Evolutionary conservation across 2,797 vertebrate species (phyloP).

Genomic region (Lepus townsendii): DNA sequence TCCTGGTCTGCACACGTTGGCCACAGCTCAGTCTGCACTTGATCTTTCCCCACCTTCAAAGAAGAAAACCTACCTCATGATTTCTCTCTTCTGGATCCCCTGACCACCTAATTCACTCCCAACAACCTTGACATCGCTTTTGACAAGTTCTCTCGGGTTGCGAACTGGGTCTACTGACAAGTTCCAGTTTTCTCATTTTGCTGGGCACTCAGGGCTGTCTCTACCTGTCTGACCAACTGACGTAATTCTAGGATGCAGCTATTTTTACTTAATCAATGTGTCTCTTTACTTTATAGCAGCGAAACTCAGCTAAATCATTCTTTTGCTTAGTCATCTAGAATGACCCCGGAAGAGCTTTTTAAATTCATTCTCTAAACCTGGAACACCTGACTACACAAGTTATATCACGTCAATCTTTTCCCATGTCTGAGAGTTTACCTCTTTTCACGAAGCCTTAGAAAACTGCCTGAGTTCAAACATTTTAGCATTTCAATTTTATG

Average conservation of each 20-base stretch:
- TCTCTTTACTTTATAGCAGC: constrained; percentile 38
- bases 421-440: constrained; percentile 21
- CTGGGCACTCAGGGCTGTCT: neutral
- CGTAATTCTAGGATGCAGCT: neutral
- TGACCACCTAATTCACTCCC: constrained; percentile 51
- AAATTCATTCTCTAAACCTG: constrained; percentile 22
- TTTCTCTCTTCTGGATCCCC: constrained; percentile 75
- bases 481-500: neutral
- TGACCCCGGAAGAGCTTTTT: constrained; percentile 5
- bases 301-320: constrained; percentile 44
- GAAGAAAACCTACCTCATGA: constrained; percentile 86
- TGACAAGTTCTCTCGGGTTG: neutral
- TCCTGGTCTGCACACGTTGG: constrained; percentile 84
- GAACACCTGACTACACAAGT: constrained; percentile 5
- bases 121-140: neutral
- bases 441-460: constrained; percentile 38
- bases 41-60: constrained; percentile 85
- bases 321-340: constrained; percentile 24
- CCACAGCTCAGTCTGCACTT: constrained; percentile 85
- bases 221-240: constrained; percentile 17
- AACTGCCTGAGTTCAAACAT: neutral
- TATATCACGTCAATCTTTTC: constrained; percentile 42
- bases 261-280: constrained; percentile 55
- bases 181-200: constrained; percentile 6
- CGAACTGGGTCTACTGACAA: neutral